Base-by-base conservation (phyloP, 2,797 vertebrate genomes). In the Arrhamphus sclerolepis region DNA sequence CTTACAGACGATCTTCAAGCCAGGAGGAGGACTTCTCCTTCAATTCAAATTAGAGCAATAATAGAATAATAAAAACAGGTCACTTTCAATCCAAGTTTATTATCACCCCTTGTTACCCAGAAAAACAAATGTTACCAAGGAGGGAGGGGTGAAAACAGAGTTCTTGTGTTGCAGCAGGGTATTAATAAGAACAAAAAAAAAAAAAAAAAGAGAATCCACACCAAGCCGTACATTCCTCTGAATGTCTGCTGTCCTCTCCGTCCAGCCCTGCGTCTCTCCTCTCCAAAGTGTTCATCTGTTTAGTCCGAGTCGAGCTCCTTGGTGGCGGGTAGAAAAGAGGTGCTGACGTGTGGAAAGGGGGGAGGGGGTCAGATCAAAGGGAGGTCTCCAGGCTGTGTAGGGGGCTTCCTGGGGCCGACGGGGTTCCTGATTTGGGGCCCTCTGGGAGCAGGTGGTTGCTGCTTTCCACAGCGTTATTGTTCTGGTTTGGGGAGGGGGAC, bases 371-470 rank as follows among this genome's bases (percentile, higher is more conserved):
- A 62, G 92, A 96, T 99, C 96, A 99, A 93, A 99, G 97, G 76
- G 97, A 98, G 85, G 97, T 99, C 94, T 99, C 97, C 95, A 98
- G 93, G 93, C 97, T 99, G 94, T 98, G 98, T 92, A 98, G 93
- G 63, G 97, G 97, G 92, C 97, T 99, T 88, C 92, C 95, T 64
- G 96, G 96, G 91, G 93, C 93, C 66, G 94, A 95, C 91, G 94
- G 94, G 89, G 92, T 95, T 92, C 94, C 95, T 90, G 95, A 92
- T 92, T 97, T 97, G 88, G 94, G 94, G 89, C 89, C 93, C 92
- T 97, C 95, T 71, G 94, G 93, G 89, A 93, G 92, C 90, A 98
- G 96, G 92, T 97, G 96, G 92, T 96, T 93, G 83, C 94, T 92
- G 92, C 90, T 96, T 89, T 98, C 96, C 88, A 97, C 95, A 70